Evolutionary conservation across 2,888 invertebrate genomes (phyloP), one percentile per base, ranked within the genome.

Genomic region (Gymnosoma rotundatum): DNA sequence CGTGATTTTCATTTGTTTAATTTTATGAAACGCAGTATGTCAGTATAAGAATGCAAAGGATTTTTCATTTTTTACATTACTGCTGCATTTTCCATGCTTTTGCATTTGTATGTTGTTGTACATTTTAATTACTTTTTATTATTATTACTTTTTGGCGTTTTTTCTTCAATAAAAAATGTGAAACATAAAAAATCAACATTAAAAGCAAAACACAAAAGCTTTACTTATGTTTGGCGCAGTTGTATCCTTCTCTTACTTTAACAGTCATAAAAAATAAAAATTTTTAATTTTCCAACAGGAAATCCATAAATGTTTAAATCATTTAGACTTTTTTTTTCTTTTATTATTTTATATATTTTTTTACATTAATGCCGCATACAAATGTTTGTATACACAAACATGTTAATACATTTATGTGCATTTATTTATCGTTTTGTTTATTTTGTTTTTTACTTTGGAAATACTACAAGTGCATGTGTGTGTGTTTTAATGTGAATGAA

Each of bases 91-190:
- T 42, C 12, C 10, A 42, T 32, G 32, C 32, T 32, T 32, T 32
- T 58, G n/a, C 58, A 32, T 48, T 32, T n/a, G 67, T 52, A 16
- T 52, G 66, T 58, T 42, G 21, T 66, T 50, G 70, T 8, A 52
- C 42, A 72, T 73, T 69, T 70, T 79, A 83, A 83, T 83, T 83
- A 72, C 75, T 70, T 79, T 83, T 83, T 82, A 82, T 76, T 82
- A 60, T 78, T 66, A 60, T 79, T 79, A 32, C 72, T 60, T 58
- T 63, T 60, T 38, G 14, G 4, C 1, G 1, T 36, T 70, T 56
- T 50, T 52, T 38, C 8, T 8, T 58, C 18, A 9, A 70, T 21
- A 36, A 70, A 50, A 52, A 72, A 20, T 18, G 16, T 38, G 45
- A 45, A 38, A 66, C 61, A 58, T 25, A 25, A 25, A 25, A 25